Evolutionary conservation across 2,888 invertebrate genomes (phyloP).

Genomic region (Cosmorhoe ocellata): DNA sequence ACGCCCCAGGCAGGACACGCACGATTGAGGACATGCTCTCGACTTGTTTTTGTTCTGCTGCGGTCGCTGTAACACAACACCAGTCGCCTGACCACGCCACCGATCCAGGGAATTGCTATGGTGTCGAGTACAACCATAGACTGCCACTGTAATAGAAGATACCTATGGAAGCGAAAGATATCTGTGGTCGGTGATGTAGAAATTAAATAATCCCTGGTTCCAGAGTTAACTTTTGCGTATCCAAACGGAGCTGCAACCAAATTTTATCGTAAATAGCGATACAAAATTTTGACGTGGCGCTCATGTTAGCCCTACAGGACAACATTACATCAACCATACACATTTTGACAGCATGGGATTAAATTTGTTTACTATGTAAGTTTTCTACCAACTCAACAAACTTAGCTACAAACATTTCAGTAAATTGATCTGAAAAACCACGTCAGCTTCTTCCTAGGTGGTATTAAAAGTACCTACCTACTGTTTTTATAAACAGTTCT

Average conservation of each 20-base stretch:
- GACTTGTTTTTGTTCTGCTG: slow-evolving; percentile 77
- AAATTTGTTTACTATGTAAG: too few relatives aligned
- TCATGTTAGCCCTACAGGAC: too few relatives aligned
- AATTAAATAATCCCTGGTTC: too few relatives aligned
- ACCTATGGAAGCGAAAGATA: background rate
- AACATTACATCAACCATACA: too few relatives aligned
- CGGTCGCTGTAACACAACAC: slow-evolving; percentile 77
- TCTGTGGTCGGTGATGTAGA: background rate
- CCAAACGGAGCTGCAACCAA: too few relatives aligned
- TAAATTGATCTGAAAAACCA: background rate
- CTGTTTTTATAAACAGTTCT: too few relatives aligned
- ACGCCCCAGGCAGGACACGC: slow-evolving; percentile 70
- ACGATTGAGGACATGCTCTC: slow-evolving; percentile 78
- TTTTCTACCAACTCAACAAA: too few relatives aligned
- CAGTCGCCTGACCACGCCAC: slow-evolving; percentile 40
- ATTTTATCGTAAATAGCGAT: too few relatives aligned
- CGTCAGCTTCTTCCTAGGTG: background rate
- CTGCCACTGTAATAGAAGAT: slow-evolving; percentile 13
- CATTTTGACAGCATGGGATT: too few relatives aligned
- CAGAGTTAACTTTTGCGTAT: too few relatives aligned
- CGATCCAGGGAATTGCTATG: slow-evolving; percentile 43
- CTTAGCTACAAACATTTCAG: too few relatives aligned
- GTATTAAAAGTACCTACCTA: background rate
- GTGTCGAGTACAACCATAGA: slow-evolving; percentile 26
- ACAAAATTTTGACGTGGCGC: too few relatives aligned